A percentile compares a stretch with the other conserved stretches of the same genome.
Conservation (phyloP, 2,888 invertebrate genomes). For the Leptura quadrifasciata region DNA sequence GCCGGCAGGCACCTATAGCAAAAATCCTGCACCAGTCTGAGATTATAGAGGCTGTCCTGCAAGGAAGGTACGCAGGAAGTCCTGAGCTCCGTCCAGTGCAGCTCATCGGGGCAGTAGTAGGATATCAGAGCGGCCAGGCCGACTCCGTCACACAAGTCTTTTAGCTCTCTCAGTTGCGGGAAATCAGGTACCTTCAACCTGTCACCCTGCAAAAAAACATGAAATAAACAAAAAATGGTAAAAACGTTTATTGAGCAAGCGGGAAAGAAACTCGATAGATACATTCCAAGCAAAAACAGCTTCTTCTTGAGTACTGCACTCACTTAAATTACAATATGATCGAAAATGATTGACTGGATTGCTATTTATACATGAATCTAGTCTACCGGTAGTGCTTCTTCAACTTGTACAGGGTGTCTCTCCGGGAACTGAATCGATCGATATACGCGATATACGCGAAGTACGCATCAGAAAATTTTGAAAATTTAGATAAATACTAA, state of each 20-base stretch:
- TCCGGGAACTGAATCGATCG: too few relatives aligned
- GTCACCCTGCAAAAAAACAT: slow-evolving; percentile 75
- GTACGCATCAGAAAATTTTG: too few relatives aligned
- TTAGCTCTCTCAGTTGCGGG: slow-evolving; percentile 85
- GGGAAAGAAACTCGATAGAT: background rate
- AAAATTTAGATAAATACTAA: too few relatives aligned
- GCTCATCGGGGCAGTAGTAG: slow-evolving; percentile 90
- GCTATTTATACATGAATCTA: too few relatives aligned
- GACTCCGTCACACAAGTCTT: slow-evolving; percentile 94
- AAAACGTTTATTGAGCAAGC: too few relatives aligned
- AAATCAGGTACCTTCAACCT: slow-evolving; percentile 77
- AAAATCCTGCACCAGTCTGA: slow-evolving; percentile 91
- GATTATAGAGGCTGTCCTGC: slow-evolving; percentile 93
- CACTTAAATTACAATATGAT: background rate
- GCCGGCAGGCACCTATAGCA: slow-evolving; percentile 89
- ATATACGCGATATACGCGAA: too few relatives aligned
- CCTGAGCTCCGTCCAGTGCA: slow-evolving; percentile 83
- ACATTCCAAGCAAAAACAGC: background rate
- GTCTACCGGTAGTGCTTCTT: too few relatives aligned
- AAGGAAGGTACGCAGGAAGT: slow-evolving; percentile 83
- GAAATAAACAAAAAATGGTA: too few relatives aligned
- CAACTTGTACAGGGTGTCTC: too few relatives aligned
- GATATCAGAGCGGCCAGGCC: slow-evolving; percentile 90
- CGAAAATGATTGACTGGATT: background rate
- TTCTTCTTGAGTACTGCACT: too few relatives aligned